Evolutionary conservation across 2,888 invertebrate species (phyloP).

Genomic region (Caenorhabditis sp.): DNA sequence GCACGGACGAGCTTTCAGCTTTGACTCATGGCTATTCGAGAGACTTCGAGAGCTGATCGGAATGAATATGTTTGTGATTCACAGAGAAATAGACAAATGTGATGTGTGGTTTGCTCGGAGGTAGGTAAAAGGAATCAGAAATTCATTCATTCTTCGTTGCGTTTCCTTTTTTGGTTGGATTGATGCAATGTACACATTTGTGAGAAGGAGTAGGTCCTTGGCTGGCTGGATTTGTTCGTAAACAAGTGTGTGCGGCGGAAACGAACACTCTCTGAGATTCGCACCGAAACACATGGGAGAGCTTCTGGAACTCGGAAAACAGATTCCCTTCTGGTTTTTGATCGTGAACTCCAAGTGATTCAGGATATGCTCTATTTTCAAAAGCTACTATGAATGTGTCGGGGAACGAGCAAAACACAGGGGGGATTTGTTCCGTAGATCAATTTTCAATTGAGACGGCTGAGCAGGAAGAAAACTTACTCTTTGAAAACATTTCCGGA

Average conservation of each 20-base stretch:
- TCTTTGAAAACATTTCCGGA: slow-evolving; percentile 6
- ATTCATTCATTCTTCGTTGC: slow-evolving; percentile 42
- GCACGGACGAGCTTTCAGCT: too few relatives aligned
- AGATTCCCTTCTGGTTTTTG: not conserved
- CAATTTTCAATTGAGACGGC: not conserved
- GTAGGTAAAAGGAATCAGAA: slow-evolving; percentile 11
- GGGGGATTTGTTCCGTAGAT: not conserved
- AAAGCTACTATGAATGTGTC: slow-evolving; percentile 29
- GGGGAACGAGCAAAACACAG: not conserved
- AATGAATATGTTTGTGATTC: too few relatives aligned
- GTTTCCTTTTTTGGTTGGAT: slow-evolving; percentile 45
- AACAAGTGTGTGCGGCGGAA: slow-evolving; percentile 29
- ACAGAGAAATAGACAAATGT: not conserved
- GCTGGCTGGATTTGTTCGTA: too few relatives aligned
- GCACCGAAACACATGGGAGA: slow-evolving; percentile 9
- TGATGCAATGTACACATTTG: slow-evolving; percentile 52
- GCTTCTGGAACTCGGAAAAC: not conserved
- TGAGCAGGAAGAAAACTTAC: not conserved
- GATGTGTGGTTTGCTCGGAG: not conserved
- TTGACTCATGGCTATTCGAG: too few relatives aligned
- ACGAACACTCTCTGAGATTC: not conserved
- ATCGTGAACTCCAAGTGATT: slow-evolving; percentile 23
- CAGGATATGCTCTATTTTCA: slow-evolving; percentile 14
- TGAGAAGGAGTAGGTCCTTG: slow-evolving; percentile 13
- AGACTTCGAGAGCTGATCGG: too few relatives aligned